phyloP scores from a whole-genome alignment of 1,140 invertebrate species.

The Zaprionus davidi region DNA sequence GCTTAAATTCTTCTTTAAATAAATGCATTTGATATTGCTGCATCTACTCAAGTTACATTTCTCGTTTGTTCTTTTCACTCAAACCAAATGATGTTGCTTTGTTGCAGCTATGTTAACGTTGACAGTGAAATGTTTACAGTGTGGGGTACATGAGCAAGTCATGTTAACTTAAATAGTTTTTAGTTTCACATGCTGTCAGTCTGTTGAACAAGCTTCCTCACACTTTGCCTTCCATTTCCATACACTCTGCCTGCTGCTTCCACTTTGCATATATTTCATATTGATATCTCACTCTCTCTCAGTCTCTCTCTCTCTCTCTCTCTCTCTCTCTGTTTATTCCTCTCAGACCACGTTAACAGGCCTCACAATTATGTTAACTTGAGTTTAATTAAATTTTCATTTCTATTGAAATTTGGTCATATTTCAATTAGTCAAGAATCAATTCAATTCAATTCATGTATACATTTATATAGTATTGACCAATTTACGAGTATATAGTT shows the following conservation, averaged over 20 bases:
- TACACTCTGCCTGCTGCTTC: not conserved
- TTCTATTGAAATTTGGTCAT: not conserved
- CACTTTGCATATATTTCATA: no score
- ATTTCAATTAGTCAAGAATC: not conserved
- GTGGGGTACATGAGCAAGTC: not conserved
- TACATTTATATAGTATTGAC: not conserved
- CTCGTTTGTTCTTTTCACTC: not conserved
- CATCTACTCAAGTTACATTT: not conserved
- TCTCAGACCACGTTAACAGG: not conserved
- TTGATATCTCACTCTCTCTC: not conserved
- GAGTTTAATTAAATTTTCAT: conserved; percentile 2
- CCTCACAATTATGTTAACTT: not conserved
- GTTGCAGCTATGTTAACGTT: not conserved
- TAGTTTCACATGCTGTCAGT: not conserved
- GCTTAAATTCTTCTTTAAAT: not conserved
- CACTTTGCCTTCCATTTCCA: not conserved
- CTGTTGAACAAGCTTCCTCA: no score
- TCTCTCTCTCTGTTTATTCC: not conserved
- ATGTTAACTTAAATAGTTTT: not conserved
- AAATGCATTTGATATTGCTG: not conserved
- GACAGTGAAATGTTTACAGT: not conserved
- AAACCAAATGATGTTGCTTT: not conserved
- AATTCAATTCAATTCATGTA: not conserved
- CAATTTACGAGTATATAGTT: not conserved
- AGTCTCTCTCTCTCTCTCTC: not conserved